Evolutionary conservation across 2,888 invertebrate species (phyloP).

Genomic region (Galerucella pusilla): DNA sequence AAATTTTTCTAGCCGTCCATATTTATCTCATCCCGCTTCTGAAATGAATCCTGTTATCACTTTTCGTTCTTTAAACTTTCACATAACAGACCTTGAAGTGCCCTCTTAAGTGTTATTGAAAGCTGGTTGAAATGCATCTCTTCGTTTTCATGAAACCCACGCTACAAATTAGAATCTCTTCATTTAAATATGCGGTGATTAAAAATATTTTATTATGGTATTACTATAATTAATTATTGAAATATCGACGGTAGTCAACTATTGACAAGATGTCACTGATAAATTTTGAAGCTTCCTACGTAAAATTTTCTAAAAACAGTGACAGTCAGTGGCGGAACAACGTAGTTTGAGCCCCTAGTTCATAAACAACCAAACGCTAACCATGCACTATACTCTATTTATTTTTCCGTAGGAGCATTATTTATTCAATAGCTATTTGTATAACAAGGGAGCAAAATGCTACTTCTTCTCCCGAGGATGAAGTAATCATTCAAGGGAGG

Average conservation of each 20-base stretch:
- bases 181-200: constrained; percentile 7
- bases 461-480: too few relatives aligned
- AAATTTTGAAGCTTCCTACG: not conserved
- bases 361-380: too few relatives aligned
- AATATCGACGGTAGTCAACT: not conserved
- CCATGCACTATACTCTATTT: too few relatives aligned
- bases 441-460: too few relatives aligned
- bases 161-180: constrained; percentile 7
- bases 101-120: constrained; percentile 5
- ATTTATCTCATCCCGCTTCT: not conserved
- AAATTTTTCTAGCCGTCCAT: not conserved
- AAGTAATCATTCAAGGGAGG: too few relatives aligned
- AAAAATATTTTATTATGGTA: constrained; percentile 1
- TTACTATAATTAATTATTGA: constrained; percentile 1
- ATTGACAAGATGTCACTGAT: constrained; percentile 4
- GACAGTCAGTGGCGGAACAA: not conserved
- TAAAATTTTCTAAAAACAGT: not conserved
- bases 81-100: constrained; percentile 5
- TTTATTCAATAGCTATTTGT: too few relatives aligned
- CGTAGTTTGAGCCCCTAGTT: too few relatives aligned
- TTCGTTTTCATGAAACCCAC: constrained; percentile 5
- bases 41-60: not conserved
- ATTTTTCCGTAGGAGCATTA: too few relatives aligned
- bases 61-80: constrained; percentile 10
- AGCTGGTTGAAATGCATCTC: constrained; percentile 7